Percentiles rank a stretch among this genome's conserved stretches.
phyloP scores from a whole-genome alignment of 2,888 invertebrate species.

The Diaprepes abbreviatus region DNA sequence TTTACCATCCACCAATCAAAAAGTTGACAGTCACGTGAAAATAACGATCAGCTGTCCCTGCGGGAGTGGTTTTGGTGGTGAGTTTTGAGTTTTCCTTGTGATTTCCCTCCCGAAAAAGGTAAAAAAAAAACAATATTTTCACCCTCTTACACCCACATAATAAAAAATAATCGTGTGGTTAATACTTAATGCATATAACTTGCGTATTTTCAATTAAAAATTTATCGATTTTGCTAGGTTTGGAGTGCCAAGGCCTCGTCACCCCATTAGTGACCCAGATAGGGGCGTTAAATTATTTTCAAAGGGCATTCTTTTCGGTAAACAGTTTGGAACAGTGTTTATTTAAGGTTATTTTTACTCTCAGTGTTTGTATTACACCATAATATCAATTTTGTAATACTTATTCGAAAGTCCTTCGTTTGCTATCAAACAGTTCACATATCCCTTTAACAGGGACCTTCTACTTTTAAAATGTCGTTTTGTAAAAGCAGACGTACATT shows the following conservation, averaged over 20 bases:
- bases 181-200: slow-evolving; percentile 24
- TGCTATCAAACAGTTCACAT: too few species aligned
- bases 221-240: slow-evolving; percentile 35
- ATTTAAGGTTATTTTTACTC: slow-evolving; percentile 21
- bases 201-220: slow-evolving; percentile 16
- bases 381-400: slow-evolving; percentile 3
- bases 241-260: slow-evolving; percentile 30
- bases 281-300: slow-evolving; percentile 40
- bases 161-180: slow-evolving; percentile 32
- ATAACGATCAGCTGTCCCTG: slow-evolving; percentile 67
- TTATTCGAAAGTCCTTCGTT: neutral
- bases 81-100: slow-evolving; percentile 61
- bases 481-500: too few species aligned
- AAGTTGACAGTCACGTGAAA: slow-evolving; percentile 64
- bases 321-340: slow-evolving; percentile 4
- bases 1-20: neutral
- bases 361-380: slow-evolving; percentile 33
- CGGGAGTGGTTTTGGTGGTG: slow-evolving; percentile 65
- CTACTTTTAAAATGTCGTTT: neutral
- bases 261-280: slow-evolving; percentile 42
- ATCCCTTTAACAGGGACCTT: too few species aligned
- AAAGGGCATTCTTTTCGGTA: slow-evolving; percentile 17
- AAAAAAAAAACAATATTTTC: slow-evolving; percentile 45
- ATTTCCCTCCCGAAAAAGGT: slow-evolving; percentile 51
- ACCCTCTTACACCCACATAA: slow-evolving; percentile 17